Conservation (phyloP, 2,113 vertebrate genomes). For the Rhadina sibilatrix region DNA sequence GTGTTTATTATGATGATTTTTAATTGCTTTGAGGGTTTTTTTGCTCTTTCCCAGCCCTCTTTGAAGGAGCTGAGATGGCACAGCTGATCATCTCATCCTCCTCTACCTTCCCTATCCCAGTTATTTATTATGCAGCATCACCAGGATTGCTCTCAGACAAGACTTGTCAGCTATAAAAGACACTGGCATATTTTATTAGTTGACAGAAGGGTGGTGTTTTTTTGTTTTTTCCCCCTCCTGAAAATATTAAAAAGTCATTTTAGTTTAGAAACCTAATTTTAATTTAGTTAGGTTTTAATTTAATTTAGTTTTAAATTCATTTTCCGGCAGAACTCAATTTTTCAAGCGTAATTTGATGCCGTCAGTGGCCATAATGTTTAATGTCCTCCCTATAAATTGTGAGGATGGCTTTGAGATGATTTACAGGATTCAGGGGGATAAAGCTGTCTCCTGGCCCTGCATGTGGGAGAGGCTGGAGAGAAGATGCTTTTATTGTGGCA, state of each 20-base stretch:
- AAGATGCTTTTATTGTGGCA: background rate
- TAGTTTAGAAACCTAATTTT: conserved; percentile 67
- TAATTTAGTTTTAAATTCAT: conserved; percentile 65
- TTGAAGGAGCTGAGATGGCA: background rate
- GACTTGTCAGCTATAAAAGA: conserved; percentile 55
- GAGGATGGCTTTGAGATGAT: conserved; percentile 57
- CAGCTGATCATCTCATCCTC: background rate
- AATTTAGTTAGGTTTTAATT: conserved; percentile 68
- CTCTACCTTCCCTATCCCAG: background rate
- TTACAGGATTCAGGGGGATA: conserved; percentile 36
- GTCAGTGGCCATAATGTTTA: conserved; percentile 68
- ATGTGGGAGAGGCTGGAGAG: background rate
- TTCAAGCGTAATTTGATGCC: conserved; percentile 69
- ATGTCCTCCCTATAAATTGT: conserved; percentile 64
- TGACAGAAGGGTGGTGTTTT: conserved; percentile 11
- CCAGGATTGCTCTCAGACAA: conserved; percentile 13
- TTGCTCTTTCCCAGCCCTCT: background rate
- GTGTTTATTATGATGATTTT: background rate
- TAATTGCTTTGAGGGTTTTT: background rate
- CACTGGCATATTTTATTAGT: conserved; percentile 49
- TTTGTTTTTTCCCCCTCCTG: background rate
- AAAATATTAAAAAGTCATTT: conserved; percentile 68
- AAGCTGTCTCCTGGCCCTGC: background rate
- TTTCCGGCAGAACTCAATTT: conserved; percentile 64
- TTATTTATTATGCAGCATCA: conserved; percentile 5